Base-by-base conservation (phyloP, 1,140 invertebrate species). In the Hylaeus volcanicus region DNA sequence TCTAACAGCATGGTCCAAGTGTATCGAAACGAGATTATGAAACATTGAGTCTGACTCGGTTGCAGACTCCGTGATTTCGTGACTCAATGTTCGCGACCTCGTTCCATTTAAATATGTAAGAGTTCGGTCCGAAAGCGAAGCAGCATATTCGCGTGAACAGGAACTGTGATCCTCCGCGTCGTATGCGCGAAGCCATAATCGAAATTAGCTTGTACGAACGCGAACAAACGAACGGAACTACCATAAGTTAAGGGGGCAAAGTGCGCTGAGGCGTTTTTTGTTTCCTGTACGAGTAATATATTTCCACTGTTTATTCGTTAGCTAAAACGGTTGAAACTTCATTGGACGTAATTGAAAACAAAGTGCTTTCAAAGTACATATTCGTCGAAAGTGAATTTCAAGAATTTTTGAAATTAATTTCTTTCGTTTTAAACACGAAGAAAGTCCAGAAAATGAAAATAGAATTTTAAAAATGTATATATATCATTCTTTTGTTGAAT, bases 111-210 rank as follows among this genome's bases (percentile, higher is more conserved):
- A 58, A 66, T 11, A 6, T 45, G 3, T 6, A 15, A 41, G 58
- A 75, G 43, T 69, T 11, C 37, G 15, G 45, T 73, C 69, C 65
- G n/a, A 61, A n/a, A 58, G 37, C 48, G 43, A 26, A 71, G 26
- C 51, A 48, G 15, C 55, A 58, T 48, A 58, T 14, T 80, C 60
- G 26, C 37, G 53, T 53, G 41, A 83, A 63, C 14, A 48, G 43
- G 15, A 73, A 83, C 65, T 74, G 71, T 83, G 81, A 84, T 83
- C 69, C 26, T 70, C 39, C 3, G 37, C n/a, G 15, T 77, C 55
- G n/a, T 76, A 39, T 55, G 26, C 37, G 15, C 39, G 14, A 63
- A 51, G n/a, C 14, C 1, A 43, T 66, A 65, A 26, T 53, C 37
- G 8, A 64, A 8, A 14, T 2, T 12, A 63, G 41, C 4, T 43